A percentile compares a stretch with the other conserved stretches of the same genome.
Conservation (phyloP, 1,140 invertebrate species). For the Mactra quadrangularis region DNA sequence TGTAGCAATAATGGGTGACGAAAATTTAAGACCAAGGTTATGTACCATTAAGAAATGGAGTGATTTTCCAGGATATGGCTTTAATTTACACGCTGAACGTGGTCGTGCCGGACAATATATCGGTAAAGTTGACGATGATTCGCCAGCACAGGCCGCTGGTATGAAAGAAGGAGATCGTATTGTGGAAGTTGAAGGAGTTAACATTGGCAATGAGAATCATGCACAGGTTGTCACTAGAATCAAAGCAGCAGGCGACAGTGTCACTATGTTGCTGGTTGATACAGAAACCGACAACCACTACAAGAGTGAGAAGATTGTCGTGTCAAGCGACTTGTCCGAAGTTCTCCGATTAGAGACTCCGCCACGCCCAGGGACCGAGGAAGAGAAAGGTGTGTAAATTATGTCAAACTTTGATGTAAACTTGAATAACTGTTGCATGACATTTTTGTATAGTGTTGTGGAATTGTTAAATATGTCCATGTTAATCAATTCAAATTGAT, state of each 20-base stretch:
- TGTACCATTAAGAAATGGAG: constrained; percentile 89
- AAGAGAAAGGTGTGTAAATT: constrained; percentile 32
- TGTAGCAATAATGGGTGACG: constrained; percentile 25
- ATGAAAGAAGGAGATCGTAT: constrained; percentile 96
- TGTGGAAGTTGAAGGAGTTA: constrained; percentile 87
- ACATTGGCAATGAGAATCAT: constrained; percentile 96
- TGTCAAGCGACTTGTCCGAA: constrained; percentile 86
- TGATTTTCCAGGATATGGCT: constrained; percentile 98
- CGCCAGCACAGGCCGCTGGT: constrained; percentile 95
- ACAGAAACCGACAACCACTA: constrained; percentile 90
- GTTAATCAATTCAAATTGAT: no score
- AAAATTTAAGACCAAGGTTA: constrained; percentile 71
- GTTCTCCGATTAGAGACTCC: constrained; percentile 78
- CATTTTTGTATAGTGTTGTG: no score
- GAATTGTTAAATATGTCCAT: no score
- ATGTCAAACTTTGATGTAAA: no score
- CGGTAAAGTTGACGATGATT: constrained; percentile 97
- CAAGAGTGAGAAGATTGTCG: constrained; percentile 88
- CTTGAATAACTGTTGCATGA: no score
- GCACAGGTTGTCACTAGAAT: constrained; percentile 88
- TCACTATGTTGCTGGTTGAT: constrained; percentile 94
- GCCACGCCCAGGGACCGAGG: constrained; percentile 48
- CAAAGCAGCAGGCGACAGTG: constrained; percentile 93
- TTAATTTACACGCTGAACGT: constrained; percentile 99
- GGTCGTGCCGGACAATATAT: constrained; percentile 97